Percentiles rank a stretch among this genome's conserved stretches.
Evolutionary conservation across 1,140 invertebrate genomes (phyloP).

Genomic region (Aricia agestis): DNA sequence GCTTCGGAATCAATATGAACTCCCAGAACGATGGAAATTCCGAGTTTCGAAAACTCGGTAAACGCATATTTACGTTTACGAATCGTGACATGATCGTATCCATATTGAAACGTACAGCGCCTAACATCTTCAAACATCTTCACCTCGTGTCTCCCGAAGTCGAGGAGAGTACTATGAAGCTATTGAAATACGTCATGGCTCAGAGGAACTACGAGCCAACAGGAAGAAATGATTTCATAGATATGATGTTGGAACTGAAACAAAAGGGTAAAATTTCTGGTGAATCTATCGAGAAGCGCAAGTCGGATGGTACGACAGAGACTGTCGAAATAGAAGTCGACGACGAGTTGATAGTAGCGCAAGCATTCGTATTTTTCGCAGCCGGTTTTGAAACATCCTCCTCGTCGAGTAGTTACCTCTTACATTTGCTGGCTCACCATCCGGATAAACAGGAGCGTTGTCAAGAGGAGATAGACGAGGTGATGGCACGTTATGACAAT

Average conservation of each 20-base stretch:
- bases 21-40: neutral
- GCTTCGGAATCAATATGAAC: neutral
- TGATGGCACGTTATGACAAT: constrained; percentile 19
- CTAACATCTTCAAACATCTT: neutral
- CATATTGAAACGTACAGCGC: neutral
- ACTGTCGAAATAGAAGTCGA: neutral
- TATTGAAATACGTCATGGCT: neutral
- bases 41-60: neutral
- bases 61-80: neutral
- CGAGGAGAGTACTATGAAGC: constrained; percentile 18
- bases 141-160: neutral
- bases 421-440: constrained; percentile 23
- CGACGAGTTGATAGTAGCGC: neutral
- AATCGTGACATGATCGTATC: neutral
- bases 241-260: neutral
- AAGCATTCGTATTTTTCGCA: constrained; percentile 19
- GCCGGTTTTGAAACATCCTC: constrained; percentile 32
- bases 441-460: constrained; percentile 20
- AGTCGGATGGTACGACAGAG: neutral
- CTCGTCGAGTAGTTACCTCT: constrained; percentile 18
- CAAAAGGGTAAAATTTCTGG: neutral
- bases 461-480: constrained; percentile 23
- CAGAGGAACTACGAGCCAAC: neutral
- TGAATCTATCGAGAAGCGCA: neutral
- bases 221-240: neutral